Percentiles rank a stretch among this genome's conserved stretches.
These are phyloP conservation scores for Thomomys bottae DNA, from an alignment of 2,113 vertebrate species.

Conservation along the genomic window DNA sequence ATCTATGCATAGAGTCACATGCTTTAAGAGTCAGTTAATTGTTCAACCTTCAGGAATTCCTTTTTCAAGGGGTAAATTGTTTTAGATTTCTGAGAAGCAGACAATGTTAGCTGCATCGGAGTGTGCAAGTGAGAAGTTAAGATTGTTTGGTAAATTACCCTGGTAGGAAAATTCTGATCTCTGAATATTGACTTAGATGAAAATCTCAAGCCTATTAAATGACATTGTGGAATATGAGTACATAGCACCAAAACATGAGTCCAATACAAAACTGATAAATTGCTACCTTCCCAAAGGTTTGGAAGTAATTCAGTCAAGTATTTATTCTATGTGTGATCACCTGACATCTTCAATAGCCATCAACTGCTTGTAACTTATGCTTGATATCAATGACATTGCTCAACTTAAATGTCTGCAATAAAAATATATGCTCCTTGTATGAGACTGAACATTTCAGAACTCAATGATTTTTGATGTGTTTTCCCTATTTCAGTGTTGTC, in stretches of 20 bases:
- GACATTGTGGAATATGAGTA: background rate
- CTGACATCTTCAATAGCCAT: background rate
- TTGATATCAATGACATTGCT: background rate
- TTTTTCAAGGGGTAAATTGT: background rate
- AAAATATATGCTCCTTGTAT: background rate
- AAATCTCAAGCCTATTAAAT: background rate
- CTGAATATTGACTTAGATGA: conserved; percentile 24
- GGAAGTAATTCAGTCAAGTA: conserved; percentile 24
- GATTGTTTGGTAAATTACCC: background rate
- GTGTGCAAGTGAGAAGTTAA: background rate
- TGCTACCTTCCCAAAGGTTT: conserved; percentile 13
- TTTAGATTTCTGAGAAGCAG: background rate
- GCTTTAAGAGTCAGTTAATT: background rate
- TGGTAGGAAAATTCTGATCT: background rate
- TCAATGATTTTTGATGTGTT: background rate
- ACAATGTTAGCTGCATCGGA: background rate
- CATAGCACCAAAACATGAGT: background rate
- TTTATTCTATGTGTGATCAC: background rate
- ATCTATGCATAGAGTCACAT: background rate
- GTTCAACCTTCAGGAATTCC: background rate
- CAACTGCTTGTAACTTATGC: background rate
- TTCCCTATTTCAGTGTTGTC: background rate
- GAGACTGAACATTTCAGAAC: background rate
- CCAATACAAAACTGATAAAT: background rate
- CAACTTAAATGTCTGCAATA: conserved; percentile 29